Evolutionary conservation across 1,140 invertebrate genomes (phyloP), one percentile per base, ranked within the genome.

Genomic region (Diorhabda elongata): DNA sequence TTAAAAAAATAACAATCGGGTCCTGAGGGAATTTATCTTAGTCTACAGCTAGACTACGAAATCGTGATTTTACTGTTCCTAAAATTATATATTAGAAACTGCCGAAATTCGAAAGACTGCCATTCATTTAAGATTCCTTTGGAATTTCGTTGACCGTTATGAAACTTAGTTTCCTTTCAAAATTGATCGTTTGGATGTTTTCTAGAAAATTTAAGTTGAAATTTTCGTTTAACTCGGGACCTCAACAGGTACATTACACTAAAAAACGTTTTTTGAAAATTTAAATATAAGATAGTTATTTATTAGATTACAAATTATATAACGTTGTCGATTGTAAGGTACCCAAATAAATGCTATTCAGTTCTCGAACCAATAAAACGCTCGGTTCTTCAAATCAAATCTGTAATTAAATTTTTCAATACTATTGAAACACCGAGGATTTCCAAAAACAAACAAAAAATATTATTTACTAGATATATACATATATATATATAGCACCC

Each of bases 61-160:
- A 67, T 73, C 74, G 79, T 80, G 80, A 81, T 81, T 81, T 81
- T 76, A 71, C 78, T 81, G 80, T 81, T 81, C 80, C 80, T 81
- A 81, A 77, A 72, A 72, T 70, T 73, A 75, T 76, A 75, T 75
- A 79, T 77, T 79, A 68, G 71, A 79, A 79, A 81, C 79, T 80
- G 79, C 79, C 78, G 76, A 79, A 79, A 77, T 81, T 80, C 69
- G 74, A 76, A 80, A 81, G 80, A 81, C 80, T 81, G 80, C 79
- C 77, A 73, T 81, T 81, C 71, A 75, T 74, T 80, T 80, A 78
- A 69, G 70, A 71, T 78, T 77, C 7, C 66, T 70, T 79, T 78
- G 5, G 42, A 42, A 43, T 75, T 75, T 61, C 6, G 26, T 66
- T 78, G 74, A 45, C 68, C 66, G 59, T 76, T 78, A 70, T 58